Conservation (phyloP, 1,140 invertebrate species). For the Drosophila neocordata region DNA sequence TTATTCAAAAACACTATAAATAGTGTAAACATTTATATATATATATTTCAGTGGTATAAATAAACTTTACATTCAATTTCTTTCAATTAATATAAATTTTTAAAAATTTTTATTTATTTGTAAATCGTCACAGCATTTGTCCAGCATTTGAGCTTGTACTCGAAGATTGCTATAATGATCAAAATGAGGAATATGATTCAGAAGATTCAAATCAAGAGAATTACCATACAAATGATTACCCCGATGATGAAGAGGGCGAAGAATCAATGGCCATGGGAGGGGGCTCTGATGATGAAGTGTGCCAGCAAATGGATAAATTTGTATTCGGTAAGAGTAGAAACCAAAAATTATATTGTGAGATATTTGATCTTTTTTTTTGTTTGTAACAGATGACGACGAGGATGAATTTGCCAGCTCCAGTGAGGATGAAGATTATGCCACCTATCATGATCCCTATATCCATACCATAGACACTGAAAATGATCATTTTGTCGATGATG, state of each 20-base stretch:
- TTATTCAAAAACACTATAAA: too few relatives aligned
- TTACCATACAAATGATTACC: constrained; percentile 84
- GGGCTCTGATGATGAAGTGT: constrained; percentile 77
- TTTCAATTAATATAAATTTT: background rate
- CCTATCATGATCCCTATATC: constrained; percentile 78
- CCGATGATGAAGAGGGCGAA: constrained; percentile 82
- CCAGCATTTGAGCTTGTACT: constrained; percentile 63
- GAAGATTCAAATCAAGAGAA: constrained; percentile 85
- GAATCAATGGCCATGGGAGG: constrained; percentile 23
- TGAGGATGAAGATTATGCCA: constrained; percentile 82
- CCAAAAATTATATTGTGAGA: background rate
- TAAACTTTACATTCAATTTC: too few relatives aligned
- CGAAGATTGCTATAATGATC: constrained; percentile 67
- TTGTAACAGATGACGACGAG: constrained; percentile 63
- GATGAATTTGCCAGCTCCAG: constrained; percentile 73
- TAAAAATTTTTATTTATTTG: background rate
- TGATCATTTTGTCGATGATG: constrained; percentile 82
- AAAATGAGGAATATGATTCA: constrained; percentile 74
- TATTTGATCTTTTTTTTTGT: background rate
- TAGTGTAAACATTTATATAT: too few relatives aligned
- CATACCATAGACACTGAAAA: constrained; percentile 81
- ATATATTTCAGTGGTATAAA: too few relatives aligned
- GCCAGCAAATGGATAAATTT: constrained; percentile 66
- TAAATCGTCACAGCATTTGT: constrained; percentile 26
- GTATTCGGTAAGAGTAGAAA: constrained; percentile 58